phyloP scores from a whole-genome alignment of 2,888 invertebrate species.

The Apamea sordens region DNA sequence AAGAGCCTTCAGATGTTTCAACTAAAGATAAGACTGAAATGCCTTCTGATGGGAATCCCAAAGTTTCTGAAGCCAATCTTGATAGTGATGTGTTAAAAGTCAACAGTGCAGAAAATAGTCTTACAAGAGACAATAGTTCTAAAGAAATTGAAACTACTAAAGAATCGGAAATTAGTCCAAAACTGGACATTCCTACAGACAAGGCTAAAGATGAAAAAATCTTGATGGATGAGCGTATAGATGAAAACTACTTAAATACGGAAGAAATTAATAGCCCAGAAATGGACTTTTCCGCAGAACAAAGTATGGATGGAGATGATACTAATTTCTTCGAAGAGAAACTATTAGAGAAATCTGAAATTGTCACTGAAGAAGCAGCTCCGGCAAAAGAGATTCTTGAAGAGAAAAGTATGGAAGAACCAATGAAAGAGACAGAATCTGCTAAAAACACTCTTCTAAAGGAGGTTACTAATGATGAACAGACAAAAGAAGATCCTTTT shows the following conservation, averaged over 20 bases:
- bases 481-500: neutral
- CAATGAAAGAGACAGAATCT: neutral
- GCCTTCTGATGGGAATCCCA: neutral
- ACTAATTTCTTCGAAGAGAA: neutral
- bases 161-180: neutral
- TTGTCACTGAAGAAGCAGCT: neutral
- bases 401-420: neutral
- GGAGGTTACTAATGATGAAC: neutral
- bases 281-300: neutral
- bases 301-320: neutral
- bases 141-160: neutral
- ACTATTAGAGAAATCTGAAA: neutral
- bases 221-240: neutral
- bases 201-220: neutral
- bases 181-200: neutral
- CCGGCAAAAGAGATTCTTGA: slow-evolving; percentile 2
- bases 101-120: neutral
- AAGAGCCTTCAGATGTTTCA: slow-evolving; percentile 16
- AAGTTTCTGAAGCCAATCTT: neutral
- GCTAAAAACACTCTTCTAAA: slow-evolving; percentile 3
- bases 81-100: neutral
- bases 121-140: neutral
- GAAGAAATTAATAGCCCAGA: slow-evolving; percentile 20
- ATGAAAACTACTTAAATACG: neutral
- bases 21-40: neutral